Base-by-base conservation (phyloP, 2,113 vertebrate genomes). In the Meles meles region DNA sequence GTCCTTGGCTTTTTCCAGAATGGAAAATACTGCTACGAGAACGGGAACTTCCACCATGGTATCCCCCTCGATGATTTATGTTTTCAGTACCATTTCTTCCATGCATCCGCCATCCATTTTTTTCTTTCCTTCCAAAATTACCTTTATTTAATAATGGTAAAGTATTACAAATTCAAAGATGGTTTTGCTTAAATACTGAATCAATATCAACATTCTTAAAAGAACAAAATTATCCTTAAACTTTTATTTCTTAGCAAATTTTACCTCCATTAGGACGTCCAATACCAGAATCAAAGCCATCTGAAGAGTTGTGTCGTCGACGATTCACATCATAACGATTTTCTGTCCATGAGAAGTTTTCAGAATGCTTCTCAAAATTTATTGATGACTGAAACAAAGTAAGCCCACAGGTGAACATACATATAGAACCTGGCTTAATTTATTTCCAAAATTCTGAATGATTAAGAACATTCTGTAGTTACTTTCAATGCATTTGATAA, bases 121-220 rank as follows among this genome's bases (percentile, higher is more conserved):
- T 99, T 95, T 99, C 99, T 98, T 99, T 99, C 98, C 98, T 99
- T 80, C 98, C 98, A 98, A 98, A 98, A 93, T 98, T 98, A 69
- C 99, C 99, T 99, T 97, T 74, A 74, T 96, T 90, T 96, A 90
- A 97, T 98, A 94, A 97, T 21, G 39, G 37, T 17, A 94, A 96
- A 95, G 31, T 88, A 90, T 93, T 55, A 94, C 31, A 95, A 95
- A 91, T 93, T 88, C 71, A 94, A 92, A 96, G 52, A 80, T 6
- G 61, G 59, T n/a, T 91, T 67, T 29, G 21, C 21, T 63, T 96
- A 95, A 92, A 89, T 15, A 96, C 0, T 90, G 0, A 94, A 61
- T 55, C 86, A 49, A 29, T 95, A 94, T 87, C 34, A 96, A 82
- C n/a, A 92, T 61, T 81, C 47, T 96, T 81, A 55, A 80, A 93